Conservation (phyloP, 2,113 vertebrate genomes). For the Ophthalmolycus amberensis region DNA sequence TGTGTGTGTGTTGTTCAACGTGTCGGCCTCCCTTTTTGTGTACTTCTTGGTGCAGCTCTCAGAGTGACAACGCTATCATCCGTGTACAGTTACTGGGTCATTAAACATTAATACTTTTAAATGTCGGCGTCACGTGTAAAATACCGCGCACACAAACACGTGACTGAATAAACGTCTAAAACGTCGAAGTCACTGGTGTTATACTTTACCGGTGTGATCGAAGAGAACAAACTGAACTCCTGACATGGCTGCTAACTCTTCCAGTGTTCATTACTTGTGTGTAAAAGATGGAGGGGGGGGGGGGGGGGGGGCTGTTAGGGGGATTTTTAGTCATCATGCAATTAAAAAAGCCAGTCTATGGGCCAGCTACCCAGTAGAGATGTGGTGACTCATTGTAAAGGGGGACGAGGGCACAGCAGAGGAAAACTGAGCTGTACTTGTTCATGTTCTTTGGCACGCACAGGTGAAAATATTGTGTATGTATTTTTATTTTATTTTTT, state of each 20-base stretch:
- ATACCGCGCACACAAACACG: background rate
- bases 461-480: constrained; percentile 14
- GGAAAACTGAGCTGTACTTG: constrained; percentile 23
- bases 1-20: background rate
- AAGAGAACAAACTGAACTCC: background rate
- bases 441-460: constrained; percentile 40
- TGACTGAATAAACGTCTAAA: no score
- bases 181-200: background rate
- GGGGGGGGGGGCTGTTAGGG: constrained; percentile 44
- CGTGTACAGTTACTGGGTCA: background rate
- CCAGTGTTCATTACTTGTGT: constrained; percentile 19
- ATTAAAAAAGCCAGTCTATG: constrained; percentile 57
- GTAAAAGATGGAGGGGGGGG: constrained; percentile 33
- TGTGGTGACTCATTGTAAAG: constrained; percentile 53
- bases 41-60: background rate
- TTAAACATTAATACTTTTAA: background rate
- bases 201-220: background rate
- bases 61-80: background rate
- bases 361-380: constrained; percentile 27
- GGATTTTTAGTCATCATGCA: constrained; percentile 73
- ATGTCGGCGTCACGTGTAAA: background rate
- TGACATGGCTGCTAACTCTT: constrained; percentile 9
- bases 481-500: background rate
- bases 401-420: constrained; percentile 14
- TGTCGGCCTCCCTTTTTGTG: constrained; percentile 1